Percentiles rank a stretch among this genome's conserved stretches.
Conservation (phyloP, 1,140 invertebrate genomes). For the Philopotamus ludificatus region DNA sequence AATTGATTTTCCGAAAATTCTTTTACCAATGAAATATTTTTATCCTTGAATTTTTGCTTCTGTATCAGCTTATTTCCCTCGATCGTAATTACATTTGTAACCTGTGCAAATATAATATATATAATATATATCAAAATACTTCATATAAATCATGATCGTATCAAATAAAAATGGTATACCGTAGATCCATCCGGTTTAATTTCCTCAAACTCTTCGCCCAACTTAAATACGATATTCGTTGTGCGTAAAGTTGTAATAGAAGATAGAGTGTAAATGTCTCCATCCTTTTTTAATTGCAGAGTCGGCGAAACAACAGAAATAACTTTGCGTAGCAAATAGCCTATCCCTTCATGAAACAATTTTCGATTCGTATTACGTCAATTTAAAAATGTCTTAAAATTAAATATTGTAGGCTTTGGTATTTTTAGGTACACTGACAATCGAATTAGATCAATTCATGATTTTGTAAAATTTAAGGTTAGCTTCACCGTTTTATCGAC, state of each 20-base stretch:
- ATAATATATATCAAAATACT: not conserved
- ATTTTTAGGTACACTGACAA: not conserved
- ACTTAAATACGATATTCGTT: slow-evolving; percentile 73
- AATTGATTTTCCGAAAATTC: slow-evolving; percentile 65
- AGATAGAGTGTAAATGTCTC: slow-evolving; percentile 69
- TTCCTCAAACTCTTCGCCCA: slow-evolving; percentile 82
- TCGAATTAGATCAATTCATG: not conserved
- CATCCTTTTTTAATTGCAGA: slow-evolving; percentile 67
- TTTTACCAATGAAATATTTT: slow-evolving; percentile 64
- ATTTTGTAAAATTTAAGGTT: not conserved
- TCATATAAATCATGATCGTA: not conserved
- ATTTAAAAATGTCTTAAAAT: not conserved
- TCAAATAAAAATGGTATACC: not conserved
- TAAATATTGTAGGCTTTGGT: not conserved
- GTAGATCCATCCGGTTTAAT: slow-evolving; percentile 67
- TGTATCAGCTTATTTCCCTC: slow-evolving; percentile 71
- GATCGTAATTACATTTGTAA: slow-evolving; percentile 64
- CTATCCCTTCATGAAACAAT: slow-evolving; percentile 66
- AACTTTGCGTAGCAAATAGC: slow-evolving; percentile 71
- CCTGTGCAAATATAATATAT: slow-evolving; percentile 5
- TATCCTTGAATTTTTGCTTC: slow-evolving; percentile 65
- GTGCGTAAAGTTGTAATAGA: slow-evolving; percentile 85
- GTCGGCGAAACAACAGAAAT: slow-evolving; percentile 71
- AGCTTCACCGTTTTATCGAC: too few relatives aligned
- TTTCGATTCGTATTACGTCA: not conserved